Percentiles rank a stretch among this genome's conserved stretches.
Conservation (phyloP, 2,113 vertebrate genomes). For the Bubo blakistoni region DNA sequence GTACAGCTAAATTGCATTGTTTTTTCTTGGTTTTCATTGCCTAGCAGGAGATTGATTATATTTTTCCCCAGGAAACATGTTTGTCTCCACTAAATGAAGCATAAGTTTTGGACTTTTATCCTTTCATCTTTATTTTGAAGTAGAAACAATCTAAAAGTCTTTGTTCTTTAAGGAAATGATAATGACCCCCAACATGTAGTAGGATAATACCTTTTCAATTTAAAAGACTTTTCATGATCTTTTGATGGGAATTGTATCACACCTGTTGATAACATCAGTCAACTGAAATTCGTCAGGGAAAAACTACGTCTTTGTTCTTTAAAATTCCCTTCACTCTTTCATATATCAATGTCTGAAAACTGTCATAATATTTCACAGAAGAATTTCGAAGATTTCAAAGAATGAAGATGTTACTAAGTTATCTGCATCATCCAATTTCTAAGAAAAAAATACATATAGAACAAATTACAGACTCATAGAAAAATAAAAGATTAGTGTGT, state of each 20-base stretch:
- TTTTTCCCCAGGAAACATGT: neutral
- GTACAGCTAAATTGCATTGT: neutral
- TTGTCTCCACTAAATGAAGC: neutral
- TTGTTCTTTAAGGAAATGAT: neutral
- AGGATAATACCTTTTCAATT: neutral
- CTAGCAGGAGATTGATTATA: neutral
- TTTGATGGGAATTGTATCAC: neutral
- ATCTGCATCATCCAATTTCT: neutral
- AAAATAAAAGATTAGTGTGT: neutral
- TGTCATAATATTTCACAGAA: neutral
- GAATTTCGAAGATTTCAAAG: neutral
- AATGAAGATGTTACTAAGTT: neutral
- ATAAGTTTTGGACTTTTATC: neutral
- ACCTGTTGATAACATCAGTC: neutral
- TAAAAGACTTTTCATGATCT: neutral
- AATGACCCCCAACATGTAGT: neutral
- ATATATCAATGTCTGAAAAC: neutral
- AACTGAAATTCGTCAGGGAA: neutral
- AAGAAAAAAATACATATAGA: neutral
- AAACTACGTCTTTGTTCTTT: neutral
- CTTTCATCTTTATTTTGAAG: neutral
- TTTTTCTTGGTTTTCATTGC: neutral
- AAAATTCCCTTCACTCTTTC: neutral
- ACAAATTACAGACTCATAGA: neutral
- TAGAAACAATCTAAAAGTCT: neutral